phyloP scores from a whole-genome alignment of 2,797 vertebrate species.

The Danio tinwini region DNA sequence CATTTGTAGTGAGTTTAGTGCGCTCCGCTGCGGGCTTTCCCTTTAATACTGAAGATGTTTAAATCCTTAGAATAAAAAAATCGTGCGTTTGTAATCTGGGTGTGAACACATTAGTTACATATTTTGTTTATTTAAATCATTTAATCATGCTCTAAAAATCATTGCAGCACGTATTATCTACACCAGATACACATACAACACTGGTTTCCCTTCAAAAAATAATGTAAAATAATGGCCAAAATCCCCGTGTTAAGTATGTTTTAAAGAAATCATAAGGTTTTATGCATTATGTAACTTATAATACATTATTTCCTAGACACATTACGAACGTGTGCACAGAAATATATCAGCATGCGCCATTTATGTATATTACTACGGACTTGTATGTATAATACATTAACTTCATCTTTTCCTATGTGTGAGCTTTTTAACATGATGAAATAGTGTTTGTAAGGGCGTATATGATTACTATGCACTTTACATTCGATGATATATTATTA shows the following conservation, averaged over 20 bases:
- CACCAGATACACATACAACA: neutral
- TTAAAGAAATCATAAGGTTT: neutral
- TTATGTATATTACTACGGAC: neutral
- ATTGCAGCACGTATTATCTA: neutral
- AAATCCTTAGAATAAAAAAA: conserved; percentile 57
- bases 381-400: neutral
- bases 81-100: conserved; percentile 29
- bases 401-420: neutral
- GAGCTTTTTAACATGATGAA: neutral
- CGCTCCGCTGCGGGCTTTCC: conserved; percentile 76
- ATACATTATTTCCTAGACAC: neutral
- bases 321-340: too few relatives aligned
- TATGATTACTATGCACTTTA: neutral
- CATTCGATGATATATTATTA: neutral
- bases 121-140: neutral
- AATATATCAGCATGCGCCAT: too few relatives aligned
- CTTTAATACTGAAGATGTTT: conserved; percentile 58
- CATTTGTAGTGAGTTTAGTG: conserved; percentile 62
- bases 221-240: neutral
- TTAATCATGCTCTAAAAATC: neutral
- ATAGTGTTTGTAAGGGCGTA: neutral
- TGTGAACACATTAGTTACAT: neutral
- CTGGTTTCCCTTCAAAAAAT: neutral
- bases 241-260: neutral
- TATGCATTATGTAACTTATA: neutral